Evolutionary conservation across 2,113 vertebrate species (phyloP), one percentile per base, ranked within the genome.

Genomic region (Gopherus evgoodei): DNA sequence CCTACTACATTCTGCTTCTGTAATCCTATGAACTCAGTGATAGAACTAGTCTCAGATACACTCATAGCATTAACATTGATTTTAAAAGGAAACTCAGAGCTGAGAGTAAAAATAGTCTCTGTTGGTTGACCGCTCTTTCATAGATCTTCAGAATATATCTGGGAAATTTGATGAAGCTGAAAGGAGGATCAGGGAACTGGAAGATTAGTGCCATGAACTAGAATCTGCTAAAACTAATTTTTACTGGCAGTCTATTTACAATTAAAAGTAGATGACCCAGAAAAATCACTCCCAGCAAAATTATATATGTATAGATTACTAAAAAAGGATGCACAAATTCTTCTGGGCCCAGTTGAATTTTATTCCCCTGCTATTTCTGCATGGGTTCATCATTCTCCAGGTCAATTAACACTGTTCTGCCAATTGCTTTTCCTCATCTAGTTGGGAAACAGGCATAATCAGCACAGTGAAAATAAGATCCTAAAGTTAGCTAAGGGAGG

Each of bases 171-270:
- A 49, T 89, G 57, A 83, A 88, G 56, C 86, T 88, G 82, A 90
- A 90, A 81, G 78, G 35, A 56, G 81, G 76, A 86, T 44, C 44
- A 86, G 49, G 87, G 44, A 91, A 91, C 31, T 52, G 38, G 80
- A 91, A 89, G 54, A 83, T 89, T 89, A 89, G 78, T 69, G 54
- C 38, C 38, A 54, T 75, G 80, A 86, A 90, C 17, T 87, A 62
- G 44, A 92, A 90, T 82, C 57, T 65, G 54, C 29, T 87, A 85
- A 84, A 92, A 85, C 79, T 76, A 84, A 81, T 83, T 93, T 92
- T 78, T 90, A 83, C 47, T 82, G 35, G 52, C 54, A 86, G 79
- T 50, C 76, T 94, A 88, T 83, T 88, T 90, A 83, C 81, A 94
- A 79, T 31, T 85, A 85, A 85, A 82, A 38, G 50, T 49, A 85